Evolutionary conservation across 92 coral and sea anemone genomes (phyloP).

Genomic region (Umimayanthus kanabou): DNA sequence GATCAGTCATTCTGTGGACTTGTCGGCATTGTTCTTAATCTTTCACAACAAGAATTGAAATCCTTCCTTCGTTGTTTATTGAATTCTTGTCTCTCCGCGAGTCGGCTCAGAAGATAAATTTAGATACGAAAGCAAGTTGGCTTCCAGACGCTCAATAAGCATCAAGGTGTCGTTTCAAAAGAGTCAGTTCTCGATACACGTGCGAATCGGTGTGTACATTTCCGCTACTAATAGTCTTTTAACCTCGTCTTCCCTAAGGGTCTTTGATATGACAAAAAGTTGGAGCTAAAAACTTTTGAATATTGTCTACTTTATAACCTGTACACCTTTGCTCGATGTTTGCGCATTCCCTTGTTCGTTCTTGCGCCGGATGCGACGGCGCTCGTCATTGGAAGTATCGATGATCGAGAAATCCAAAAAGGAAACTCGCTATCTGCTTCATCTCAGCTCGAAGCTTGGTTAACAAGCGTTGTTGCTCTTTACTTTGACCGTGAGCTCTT

Average conservation of each 20-base stretch:
- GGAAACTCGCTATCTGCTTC: conserved; percentile 23
- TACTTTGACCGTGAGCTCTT: conserved; percentile 35
- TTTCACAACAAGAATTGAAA: conserved; percentile 39
- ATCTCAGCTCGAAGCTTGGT: conserved; percentile 28
- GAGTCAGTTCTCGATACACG: conserved; percentile 12
- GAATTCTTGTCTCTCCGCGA: conserved; percentile 14
- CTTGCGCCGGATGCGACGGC: conserved; percentile 32
- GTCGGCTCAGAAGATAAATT: not conserved
- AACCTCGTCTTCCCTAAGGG: conserved; percentile 33
- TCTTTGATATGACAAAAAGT: conserved; percentile 3
- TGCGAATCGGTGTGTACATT: conserved; percentile 33
- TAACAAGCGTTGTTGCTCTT: conserved; percentile 28
- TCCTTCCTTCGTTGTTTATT: conserved; percentile 6
- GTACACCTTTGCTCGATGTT: conserved; percentile 16
- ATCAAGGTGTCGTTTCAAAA: not conserved
- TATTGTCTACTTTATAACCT: conserved; percentile 27
- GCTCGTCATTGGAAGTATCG: conserved; percentile 25
- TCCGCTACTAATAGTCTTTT: conserved; percentile 44
- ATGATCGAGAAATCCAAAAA: conserved; percentile 22
- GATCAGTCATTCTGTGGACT: conserved; percentile 27
- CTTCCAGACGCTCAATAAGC: not conserved
- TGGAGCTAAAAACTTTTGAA: not conserved
- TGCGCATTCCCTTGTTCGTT: not conserved
- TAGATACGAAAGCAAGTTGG: not conserved
- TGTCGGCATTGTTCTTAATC: conserved; percentile 44